phyloP scores from a whole-genome alignment of 2,797 vertebrate genomes.

The Tokudaia tokunoshimensis region DNA sequence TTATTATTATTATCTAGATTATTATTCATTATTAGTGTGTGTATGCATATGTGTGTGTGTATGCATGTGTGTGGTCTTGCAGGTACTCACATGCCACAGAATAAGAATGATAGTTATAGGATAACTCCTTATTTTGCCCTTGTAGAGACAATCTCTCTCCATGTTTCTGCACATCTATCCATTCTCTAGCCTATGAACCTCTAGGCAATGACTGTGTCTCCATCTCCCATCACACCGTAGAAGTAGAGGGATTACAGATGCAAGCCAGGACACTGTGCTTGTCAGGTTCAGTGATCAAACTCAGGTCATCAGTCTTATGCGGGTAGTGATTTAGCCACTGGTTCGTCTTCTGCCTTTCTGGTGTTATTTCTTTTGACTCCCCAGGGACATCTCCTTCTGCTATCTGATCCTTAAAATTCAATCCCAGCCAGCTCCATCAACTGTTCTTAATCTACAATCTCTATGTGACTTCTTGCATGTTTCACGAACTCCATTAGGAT shows the following conservation, averaged over 20 bases:
- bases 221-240: background rate
- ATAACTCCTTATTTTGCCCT: background rate
- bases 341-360: background rate
- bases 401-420: background rate
- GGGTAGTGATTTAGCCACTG: background rate
- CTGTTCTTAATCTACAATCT: background rate
- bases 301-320: background rate
- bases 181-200: background rate
- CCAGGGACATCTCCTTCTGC: background rate
- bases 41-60: too few relatives aligned
- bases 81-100: background rate
- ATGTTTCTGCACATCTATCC: background rate
- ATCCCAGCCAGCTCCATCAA: background rate
- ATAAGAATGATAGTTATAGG: background rate
- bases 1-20: background rate
- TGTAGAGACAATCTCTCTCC: background rate
- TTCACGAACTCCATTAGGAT: background rate
- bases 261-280: background rate
- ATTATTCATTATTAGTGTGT: background rate
- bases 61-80: accelerated
- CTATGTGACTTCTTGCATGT: background rate
- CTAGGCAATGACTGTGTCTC: background rate
- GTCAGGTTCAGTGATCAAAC: background rate
- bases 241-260: too few relatives aligned
- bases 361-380: background rate